Conservation (phyloP, 2,888 invertebrate species). For the Theretra japonica region DNA sequence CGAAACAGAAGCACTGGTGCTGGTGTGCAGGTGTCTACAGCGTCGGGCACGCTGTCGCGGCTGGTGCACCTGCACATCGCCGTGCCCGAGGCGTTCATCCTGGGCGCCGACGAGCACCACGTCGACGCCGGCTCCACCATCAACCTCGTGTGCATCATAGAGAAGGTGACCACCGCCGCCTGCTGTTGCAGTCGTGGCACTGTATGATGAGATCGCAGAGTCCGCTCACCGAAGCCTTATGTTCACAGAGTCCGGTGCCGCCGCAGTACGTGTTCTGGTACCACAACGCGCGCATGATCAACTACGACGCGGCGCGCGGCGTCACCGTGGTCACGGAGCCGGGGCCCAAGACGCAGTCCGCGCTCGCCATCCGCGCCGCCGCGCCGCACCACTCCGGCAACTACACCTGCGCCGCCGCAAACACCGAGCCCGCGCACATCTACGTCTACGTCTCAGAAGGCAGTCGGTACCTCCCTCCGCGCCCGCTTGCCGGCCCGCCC, state of each 20-base stretch:
- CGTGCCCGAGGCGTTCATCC: constrained; percentile 95
- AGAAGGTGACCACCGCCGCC: constrained; percentile 87
- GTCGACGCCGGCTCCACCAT: constrained; percentile 95
- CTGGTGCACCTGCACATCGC: constrained; percentile 95
- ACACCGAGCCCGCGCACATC: constrained; percentile 95
- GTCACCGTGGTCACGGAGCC: constrained; percentile 93
- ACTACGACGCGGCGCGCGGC: constrained; percentile 94
- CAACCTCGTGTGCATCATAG: constrained; percentile 95
- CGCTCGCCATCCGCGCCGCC: constrained; percentile 92
- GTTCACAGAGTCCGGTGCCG: constrained; percentile 93
- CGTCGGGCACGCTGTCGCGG: constrained; percentile 92
- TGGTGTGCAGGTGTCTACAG: constrained; percentile 89
- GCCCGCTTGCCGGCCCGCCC: not conserved
- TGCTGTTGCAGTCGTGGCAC: not conserved
- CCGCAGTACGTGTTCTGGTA: constrained; percentile 98
- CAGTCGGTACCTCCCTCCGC: constrained; percentile 71
- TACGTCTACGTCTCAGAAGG: constrained; percentile 96
- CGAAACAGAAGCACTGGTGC: constrained; percentile 34
- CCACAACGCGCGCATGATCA: constrained; percentile 97
- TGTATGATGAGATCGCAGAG: constrained; percentile 15
- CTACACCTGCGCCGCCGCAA: constrained; percentile 95
- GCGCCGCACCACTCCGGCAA: constrained; percentile 95
- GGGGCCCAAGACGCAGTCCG: constrained; percentile 93
- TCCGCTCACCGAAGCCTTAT: not conserved
- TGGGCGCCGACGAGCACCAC: constrained; percentile 94